Percentiles rank a stretch among this genome's conserved stretches.
Conservation (phyloP, 2,113 vertebrate genomes). For the Gadus macrocephalus region DNA sequence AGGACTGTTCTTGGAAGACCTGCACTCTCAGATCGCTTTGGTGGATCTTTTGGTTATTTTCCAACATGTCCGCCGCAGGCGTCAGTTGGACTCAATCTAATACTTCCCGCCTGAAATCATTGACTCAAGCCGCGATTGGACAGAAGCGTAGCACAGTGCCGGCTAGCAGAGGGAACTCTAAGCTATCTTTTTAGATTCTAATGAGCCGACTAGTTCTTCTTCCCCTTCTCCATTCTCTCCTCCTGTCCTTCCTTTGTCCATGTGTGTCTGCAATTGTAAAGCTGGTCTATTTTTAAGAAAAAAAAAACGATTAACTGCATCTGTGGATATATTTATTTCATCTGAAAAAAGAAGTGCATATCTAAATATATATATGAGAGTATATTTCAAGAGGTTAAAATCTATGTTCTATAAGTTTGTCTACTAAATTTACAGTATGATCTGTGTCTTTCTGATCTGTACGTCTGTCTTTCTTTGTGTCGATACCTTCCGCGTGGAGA, state of each 20-base stretch:
- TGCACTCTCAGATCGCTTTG: no score
- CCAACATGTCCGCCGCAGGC: no score
- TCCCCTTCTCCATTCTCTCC: slow-evolving; percentile 26
- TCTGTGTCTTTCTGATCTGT: slow-evolving; percentile 67
- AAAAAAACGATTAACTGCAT: slow-evolving; percentile 26
- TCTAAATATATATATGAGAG: slow-evolving; percentile 67
- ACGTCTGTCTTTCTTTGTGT: slow-evolving; percentile 65
- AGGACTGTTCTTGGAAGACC: no score
- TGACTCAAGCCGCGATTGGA: not conserved
- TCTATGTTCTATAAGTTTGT: slow-evolving; percentile 70
- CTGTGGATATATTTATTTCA: slow-evolving; percentile 69
- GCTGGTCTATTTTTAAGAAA: slow-evolving; percentile 54
- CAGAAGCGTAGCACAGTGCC: slow-evolving; percentile 15
- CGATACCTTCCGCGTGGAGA: slow-evolving; percentile 53
- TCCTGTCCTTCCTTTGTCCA: slow-evolving; percentile 54
- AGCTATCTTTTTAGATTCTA: slow-evolving; percentile 12
- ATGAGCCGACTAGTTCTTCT: slow-evolving; percentile 18
- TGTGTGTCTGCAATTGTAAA: slow-evolving; percentile 65
- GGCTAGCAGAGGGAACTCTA: slow-evolving; percentile 21
- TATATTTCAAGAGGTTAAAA: slow-evolving; percentile 66
- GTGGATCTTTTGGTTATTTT: no score
- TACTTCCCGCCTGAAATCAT: no score
- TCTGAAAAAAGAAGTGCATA: slow-evolving; percentile 51
- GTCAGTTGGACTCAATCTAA: no score
- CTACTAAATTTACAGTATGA: slow-evolving; percentile 66